Evolutionary conservation across 2,113 vertebrate species (phyloP).

Genomic region (Furnarius figulus): DNA sequence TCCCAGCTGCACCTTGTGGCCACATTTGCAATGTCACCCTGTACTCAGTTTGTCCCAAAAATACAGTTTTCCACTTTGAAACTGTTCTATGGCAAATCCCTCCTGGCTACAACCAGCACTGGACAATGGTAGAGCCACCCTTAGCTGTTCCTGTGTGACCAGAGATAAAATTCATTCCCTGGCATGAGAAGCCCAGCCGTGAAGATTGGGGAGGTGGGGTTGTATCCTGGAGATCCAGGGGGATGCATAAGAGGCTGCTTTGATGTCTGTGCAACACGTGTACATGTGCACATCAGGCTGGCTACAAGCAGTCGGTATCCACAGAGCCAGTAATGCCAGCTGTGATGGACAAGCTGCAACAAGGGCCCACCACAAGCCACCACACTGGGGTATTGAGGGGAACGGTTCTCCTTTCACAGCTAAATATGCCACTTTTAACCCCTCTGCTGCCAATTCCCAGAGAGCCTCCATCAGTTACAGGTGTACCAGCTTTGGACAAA

Average conservation of each 20-base stretch:
- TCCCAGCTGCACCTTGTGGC: background rate
- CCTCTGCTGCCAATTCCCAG: background rate
- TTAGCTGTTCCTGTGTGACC: rapidly evolving
- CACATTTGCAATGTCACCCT: background rate
- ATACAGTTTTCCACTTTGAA: background rate
- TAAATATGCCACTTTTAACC: background rate
- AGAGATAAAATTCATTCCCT: background rate
- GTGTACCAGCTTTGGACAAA: background rate
- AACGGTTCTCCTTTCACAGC: background rate
- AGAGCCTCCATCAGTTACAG: background rate
- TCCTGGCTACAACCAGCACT: background rate
- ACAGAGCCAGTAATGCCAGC: rapidly evolving
- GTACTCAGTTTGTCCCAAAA: background rate
- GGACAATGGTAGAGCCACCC: background rate
- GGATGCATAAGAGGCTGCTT: background rate
- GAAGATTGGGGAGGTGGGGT: background rate
- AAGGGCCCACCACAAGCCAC: background rate
- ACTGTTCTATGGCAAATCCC: rapidly evolving
- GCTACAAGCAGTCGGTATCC: background rate
- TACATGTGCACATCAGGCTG: rapidly evolving
- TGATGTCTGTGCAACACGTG: background rate
- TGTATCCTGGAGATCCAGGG: background rate
- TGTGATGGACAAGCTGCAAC: background rate
- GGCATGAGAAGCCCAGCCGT: background rate
- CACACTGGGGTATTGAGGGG: rapidly evolving